Percentiles rank a stretch among this genome's conserved stretches.
Evolutionary conservation across 2,113 vertebrate genomes (phyloP).

Genomic region (Otus sunia): DNA sequence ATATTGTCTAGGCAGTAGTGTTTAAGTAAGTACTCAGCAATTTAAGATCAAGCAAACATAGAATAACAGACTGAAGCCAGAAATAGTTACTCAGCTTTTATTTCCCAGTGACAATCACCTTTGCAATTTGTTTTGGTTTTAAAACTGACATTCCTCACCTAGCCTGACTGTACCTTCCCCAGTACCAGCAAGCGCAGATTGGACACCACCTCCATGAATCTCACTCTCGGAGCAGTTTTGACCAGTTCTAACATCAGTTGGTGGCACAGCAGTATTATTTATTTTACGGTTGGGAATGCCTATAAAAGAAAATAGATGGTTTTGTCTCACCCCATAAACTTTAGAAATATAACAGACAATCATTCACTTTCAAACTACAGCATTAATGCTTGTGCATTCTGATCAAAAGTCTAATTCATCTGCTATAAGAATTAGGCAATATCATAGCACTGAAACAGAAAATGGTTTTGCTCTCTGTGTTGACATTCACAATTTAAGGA

Average conservation of each 20-base stretch:
- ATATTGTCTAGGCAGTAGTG: background rate
- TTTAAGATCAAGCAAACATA: background rate
- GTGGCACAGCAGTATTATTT: conserved; percentile 61
- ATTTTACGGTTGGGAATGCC: conserved; percentile 87
- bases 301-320: conserved; percentile 19
- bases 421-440: background rate
- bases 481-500: background rate
- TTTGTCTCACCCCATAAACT: background rate
- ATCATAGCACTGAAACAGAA: background rate
- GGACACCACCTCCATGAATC: conserved; percentile 69
- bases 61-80: background rate
- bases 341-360: background rate
- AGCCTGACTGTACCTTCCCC: conserved; percentile 79
- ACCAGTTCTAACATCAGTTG: conserved; percentile 74
- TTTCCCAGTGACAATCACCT: background rate
- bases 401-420: background rate
- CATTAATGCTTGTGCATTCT: background rate
- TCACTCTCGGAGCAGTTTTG: conserved; percentile 79
- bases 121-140: background rate
- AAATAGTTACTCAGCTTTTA: background rate
- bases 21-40: background rate
- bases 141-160: conserved; percentile 72
- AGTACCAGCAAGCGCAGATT: conserved; percentile 76
- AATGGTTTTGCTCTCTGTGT: background rate
- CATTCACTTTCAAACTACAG: background rate